phyloP scores from a whole-genome alignment of 2,797 vertebrate species.

The Masticophis lateralis region DNA sequence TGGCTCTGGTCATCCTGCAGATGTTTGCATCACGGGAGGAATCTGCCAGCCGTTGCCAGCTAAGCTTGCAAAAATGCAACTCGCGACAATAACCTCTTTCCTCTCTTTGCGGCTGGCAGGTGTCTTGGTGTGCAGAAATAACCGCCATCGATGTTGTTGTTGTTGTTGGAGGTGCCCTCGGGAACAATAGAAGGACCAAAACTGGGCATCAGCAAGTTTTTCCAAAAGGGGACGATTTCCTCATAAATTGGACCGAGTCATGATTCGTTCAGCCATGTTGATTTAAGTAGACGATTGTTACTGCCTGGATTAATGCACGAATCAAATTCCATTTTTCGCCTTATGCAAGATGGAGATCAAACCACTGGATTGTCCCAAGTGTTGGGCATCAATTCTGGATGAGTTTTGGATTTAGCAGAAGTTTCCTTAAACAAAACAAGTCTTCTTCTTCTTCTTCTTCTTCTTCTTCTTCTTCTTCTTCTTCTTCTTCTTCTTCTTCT shows the following conservation, averaged over 20 bases:
- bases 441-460: no score
- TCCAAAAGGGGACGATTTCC: background rate
- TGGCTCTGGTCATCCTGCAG: constrained; percentile 36
- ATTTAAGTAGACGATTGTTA: background rate
- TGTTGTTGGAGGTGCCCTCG: no score
- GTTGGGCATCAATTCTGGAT: background rate
- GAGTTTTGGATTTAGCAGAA: background rate
- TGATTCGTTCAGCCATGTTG: background rate
- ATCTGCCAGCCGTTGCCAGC: background rate
- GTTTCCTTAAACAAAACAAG: background rate
- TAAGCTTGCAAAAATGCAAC: background rate
- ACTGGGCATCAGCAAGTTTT: background rate
- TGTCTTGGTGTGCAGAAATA: background rate
- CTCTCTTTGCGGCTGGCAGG: background rate
- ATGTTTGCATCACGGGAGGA: background rate
- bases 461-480: no score
- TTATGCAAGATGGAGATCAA: background rate
- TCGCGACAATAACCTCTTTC: background rate
- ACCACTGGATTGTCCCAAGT: background rate
- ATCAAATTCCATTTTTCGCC: background rate
- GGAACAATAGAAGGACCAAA: background rate
- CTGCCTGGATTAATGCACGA: background rate
- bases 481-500: no score
- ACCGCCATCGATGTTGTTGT: background rate
- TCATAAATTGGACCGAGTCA: background rate